phyloP scores from a whole-genome alignment of 2,113 vertebrate species.

The Sorex araneus region DNA sequence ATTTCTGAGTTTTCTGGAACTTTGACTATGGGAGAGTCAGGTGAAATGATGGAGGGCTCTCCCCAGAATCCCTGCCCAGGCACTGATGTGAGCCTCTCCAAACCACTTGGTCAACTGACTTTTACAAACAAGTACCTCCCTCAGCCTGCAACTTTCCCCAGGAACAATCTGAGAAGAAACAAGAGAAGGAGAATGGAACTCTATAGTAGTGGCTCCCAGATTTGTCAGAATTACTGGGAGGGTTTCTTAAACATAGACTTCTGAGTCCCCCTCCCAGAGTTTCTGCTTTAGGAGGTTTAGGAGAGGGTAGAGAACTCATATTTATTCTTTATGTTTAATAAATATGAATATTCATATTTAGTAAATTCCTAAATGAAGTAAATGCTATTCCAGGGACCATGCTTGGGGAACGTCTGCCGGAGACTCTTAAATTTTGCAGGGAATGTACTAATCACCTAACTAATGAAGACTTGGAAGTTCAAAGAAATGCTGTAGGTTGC shows the following conservation, averaged over 20 bases:
- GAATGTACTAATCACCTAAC: slow-evolving; percentile 36
- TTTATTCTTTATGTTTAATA: background rate
- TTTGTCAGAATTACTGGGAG: slow-evolving; percentile 13
- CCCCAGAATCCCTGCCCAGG: background rate
- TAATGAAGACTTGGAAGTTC: slow-evolving; percentile 3
- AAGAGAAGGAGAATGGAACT: background rate
- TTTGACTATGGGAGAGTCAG: background rate
- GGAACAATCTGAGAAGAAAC: background rate
- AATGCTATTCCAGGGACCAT: background rate
- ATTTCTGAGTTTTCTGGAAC: slow-evolving; percentile 37
- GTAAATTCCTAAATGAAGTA: background rate
- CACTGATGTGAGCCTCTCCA: background rate
- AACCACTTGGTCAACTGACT: slow-evolving; percentile 4
- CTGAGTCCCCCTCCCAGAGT: background rate
- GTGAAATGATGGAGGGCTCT: background rate
- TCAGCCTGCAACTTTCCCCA: background rate
- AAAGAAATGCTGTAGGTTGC: background rate
- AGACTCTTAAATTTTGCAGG: background rate
- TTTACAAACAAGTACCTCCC: background rate
- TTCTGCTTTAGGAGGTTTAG: background rate
- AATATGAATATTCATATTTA: background rate
- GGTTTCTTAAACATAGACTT: slow-evolving; percentile 1
- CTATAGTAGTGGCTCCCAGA: background rate
- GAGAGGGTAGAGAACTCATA: background rate
- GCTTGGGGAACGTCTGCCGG: background rate